A percentile compares a stretch with the other conserved stretches of the same genome.
Conservation (phyloP, 2,113 vertebrate species). For the Gymnogyps californianus region DNA sequence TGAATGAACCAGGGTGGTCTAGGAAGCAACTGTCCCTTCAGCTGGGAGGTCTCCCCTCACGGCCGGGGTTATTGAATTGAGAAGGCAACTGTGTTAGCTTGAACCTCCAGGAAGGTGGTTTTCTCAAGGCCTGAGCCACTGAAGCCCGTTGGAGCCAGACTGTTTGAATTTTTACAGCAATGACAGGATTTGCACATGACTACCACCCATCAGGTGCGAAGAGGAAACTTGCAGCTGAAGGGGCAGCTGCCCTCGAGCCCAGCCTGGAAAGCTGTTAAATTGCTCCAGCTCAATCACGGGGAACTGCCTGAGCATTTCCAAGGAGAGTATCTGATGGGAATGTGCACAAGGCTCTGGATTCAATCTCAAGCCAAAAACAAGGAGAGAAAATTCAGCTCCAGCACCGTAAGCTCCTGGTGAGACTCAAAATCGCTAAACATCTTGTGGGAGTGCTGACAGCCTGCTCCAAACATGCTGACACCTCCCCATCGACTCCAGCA, state of each 20-base stretch:
- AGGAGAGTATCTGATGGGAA: not conserved
- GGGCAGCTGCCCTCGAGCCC: not conserved
- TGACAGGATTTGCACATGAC: not conserved
- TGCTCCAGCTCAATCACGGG: not conserved
- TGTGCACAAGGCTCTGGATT: not conserved
- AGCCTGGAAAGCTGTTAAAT: not conserved
- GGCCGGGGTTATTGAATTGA: not conserved
- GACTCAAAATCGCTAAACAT: not conserved
- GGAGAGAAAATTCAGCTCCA: not conserved
- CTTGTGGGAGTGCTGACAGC: not conserved
- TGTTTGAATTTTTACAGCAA: not conserved
- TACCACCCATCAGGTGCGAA: not conserved
- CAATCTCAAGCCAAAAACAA: not conserved
- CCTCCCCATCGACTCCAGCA: not conserved
- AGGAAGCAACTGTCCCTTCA: not conserved
- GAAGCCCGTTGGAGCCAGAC: not conserved
- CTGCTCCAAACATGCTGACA: not conserved
- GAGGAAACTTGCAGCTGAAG: not conserved
- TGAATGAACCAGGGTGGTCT: fast-evolving
- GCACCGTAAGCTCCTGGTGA: not conserved
- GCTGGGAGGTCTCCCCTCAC: not conserved
- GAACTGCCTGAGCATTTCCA: not conserved
- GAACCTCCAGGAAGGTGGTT: not conserved
- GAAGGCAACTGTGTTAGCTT: not conserved
- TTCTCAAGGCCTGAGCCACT: not conserved